Base-by-base conservation (phyloP, 2,888 invertebrate species). In the Limnephilus auricula region DNA sequence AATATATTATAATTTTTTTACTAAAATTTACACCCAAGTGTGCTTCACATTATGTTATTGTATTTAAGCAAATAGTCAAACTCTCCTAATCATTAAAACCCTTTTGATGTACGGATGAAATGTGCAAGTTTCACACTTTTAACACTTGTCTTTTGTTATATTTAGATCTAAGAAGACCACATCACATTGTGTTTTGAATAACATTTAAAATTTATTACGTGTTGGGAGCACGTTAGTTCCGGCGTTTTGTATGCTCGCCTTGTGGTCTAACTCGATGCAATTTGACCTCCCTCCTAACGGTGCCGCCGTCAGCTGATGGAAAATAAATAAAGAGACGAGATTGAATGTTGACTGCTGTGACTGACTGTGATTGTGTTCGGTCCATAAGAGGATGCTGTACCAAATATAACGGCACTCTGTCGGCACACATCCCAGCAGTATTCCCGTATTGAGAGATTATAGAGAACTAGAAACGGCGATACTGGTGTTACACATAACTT, bases 371-470 rank as follows among this genome's bases (percentile, higher is more conserved):
- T 65, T 34, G 30, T 85, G 86, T 18, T 79, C 65, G 82, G 45
- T 34, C 84, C 85, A 79, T 30, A 45, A 15, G 90, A 84, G 85
- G 85, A 90, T 86, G 37, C 79, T 79, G 86, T 85, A 79, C 34
- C 82, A n/a, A 80, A 84, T 30, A 37, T 91, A 91, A 89, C 91
- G 91, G 91, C 80, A 89, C 9, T 89, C 37, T 84, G 89, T 91
- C 91, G 91, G 91, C 91, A 91, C 79, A 91, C 91, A 91, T 91
- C 91, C 83, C 86, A 82, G 40, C 31, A 25, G 6, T 13, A n/a
- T 65, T 85, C 37, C 85, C 37, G 34, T 37, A 82, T 13, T 32
- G 32, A 34, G 65, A 65, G 65, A 65, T 65, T 65, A 65, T 65
- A 65, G 65, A 65, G 25, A 65, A 65, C 18, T 25, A 65, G 50